Base-by-base conservation (phyloP, 2,113 vertebrate genomes). In the Desmodus rotundus region DNA sequence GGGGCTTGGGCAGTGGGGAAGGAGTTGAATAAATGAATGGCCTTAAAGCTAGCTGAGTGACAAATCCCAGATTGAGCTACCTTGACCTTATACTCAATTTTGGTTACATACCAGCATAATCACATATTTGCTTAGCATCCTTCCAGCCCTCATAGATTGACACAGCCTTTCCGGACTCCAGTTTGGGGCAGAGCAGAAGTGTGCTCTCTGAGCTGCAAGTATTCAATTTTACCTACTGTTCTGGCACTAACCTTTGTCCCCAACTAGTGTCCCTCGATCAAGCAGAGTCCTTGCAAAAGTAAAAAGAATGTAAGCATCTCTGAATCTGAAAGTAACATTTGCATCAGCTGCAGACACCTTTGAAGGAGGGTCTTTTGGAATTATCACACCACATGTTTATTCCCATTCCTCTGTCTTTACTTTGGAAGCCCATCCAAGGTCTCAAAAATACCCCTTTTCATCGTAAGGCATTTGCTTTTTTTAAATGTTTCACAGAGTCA, bases 391-490 rank as follows among this genome's bases (percentile, higher is more conserved):
- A 52, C 68, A 52, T 72, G 33, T 22, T 54, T 22, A 83, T n/a
- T 72, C 81, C 68, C 31, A n/a, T 52, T 84, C 38, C 76, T 65
- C 50, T 95, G 52, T 73, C 76, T 83, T 68, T 72, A 58, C 45
- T 17, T 33, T 54, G 24, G 80, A 65, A 97, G 84, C 19, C 41
- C 47, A 65, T 76, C 20, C 14, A 24, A 74, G 16, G 31, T 65
- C 74, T 93, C 76, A 84, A 93, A 86, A 89, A 83, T 72, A 91
- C 13, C 47, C 24, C 38, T 85, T 86, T 68, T 89, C 65, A n/a
- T 52, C 20, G 6, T 15, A 8, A 90, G 38, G n/a, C 67, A 80
- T 80, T 45, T 58, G 67, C 56, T 76, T 52, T 33, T 41, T 89
- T 70, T 76, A 67, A 50, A 67, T 54, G 36, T 81, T 94, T 96